Evolutionary conservation across 2,113 vertebrate species (phyloP), one percentile per base, ranked within the genome.

Genomic region (Malurus alboscapulatus): DNA sequence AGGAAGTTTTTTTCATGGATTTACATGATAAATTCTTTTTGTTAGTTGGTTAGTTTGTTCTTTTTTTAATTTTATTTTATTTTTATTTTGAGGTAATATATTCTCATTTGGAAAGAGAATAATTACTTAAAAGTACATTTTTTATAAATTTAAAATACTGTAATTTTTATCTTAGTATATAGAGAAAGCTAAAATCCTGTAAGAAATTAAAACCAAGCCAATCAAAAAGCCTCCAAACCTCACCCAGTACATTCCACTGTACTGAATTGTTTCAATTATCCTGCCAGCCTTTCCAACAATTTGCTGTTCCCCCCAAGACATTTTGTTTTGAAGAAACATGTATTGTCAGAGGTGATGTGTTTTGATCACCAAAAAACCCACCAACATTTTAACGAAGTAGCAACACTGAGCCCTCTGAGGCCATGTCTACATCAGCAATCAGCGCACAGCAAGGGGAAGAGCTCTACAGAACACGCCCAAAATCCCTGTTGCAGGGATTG

Each of bases 381-480:
- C 2, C 36, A 44, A 6, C 6, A 4, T 57, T 71, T 62, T 25
- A 38, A 15, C 0, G 0, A 22, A 40, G 29, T 4, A 54, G 10
- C 4, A 22, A 25, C 2, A 3, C 36, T 36, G 47, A 15, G 19
- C 42, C 17, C 21, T 53, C 29, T 36, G 72, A 79, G 40, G n/a
- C 45, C 2, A 0, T 5, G 8, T 38, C 67, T 34, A 0, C 17
- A 1, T 32, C 5, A 57, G 22, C 18, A 53, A 25, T 15, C 42
- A 32, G 19, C 19, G 8, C 42, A 66, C 30, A 66, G 50, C n/a
- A 29, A 8, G 18, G 34, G 12, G 3, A 66, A 27, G 7, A 17
- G 44, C 72, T 82, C 36, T 47, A 8, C 24, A 68, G n/a, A 72
- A 15, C 26, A 53, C 13, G 7, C 18, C 32, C 42, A 6, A 18